These are phyloP conservation scores for Atherinosoma microstoma DNA, from an alignment of 2,797 vertebrate genomes.

Conservation along the genomic window DNA sequence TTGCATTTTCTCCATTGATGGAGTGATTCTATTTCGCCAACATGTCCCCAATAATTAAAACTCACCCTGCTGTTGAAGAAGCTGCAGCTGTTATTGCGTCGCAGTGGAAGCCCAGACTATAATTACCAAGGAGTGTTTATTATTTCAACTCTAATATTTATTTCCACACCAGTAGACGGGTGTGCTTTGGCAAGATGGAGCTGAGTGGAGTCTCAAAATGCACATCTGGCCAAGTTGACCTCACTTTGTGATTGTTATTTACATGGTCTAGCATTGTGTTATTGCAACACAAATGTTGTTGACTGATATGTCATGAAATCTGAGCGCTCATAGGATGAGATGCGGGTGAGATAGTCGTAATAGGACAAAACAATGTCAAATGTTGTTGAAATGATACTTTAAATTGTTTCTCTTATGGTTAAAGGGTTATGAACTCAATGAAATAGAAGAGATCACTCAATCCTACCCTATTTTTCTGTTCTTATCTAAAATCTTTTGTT, in stretches of 20 bases:
- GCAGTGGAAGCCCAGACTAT: conserved; percentile 3
- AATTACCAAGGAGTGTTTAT: conserved; percentile 29
- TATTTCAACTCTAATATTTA: conserved; percentile 50
- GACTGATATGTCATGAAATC: not conserved
- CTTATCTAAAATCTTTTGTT: conserved; percentile 2
- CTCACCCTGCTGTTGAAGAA: not conserved
- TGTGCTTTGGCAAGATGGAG: not conserved
- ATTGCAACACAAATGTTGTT: not conserved
- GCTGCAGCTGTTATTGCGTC: conserved; percentile 2
- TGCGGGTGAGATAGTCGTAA: not conserved
- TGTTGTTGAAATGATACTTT: not conserved
- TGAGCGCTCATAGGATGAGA: not conserved
- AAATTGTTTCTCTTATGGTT: not conserved
- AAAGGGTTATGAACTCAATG: not conserved
- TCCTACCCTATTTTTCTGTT: not conserved
- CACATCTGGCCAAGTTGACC: not conserved
- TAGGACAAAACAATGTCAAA: not conserved
- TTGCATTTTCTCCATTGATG: not conserved
- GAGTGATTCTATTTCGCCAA: conserved; percentile 1
- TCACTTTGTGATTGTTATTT: not conserved
- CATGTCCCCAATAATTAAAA: conserved; percentile 5
- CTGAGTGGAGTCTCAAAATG: not conserved
- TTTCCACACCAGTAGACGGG: conserved; percentile 21
- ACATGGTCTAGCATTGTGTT: not conserved
- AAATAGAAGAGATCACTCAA: not conserved